Evolutionary conservation across 2,797 vertebrate species (phyloP).

Genomic region (Spinus pinus): DNA sequence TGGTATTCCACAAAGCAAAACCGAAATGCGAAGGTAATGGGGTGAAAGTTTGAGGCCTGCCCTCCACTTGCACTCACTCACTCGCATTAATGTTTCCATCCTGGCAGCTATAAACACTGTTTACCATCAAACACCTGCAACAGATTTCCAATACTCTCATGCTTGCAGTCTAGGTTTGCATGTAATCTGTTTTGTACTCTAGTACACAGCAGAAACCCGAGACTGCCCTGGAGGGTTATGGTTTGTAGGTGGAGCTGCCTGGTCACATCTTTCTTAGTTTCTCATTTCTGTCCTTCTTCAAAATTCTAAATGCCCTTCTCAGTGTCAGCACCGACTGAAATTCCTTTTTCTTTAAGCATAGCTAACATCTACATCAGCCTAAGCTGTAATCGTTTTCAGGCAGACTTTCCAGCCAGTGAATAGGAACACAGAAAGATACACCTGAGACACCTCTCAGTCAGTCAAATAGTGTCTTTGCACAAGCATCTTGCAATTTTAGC

Average conservation of each 20-base stretch:
- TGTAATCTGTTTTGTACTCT: slow-evolving; percentile 18
- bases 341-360: neutral
- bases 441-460: neutral
- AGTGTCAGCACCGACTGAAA: neutral
- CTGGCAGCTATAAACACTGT: slow-evolving; percentile 59
- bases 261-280: slow-evolving; percentile 4
- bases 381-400: neutral
- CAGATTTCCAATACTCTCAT: slow-evolving; percentile 40
- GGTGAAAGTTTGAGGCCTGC: slow-evolving; percentile 66
- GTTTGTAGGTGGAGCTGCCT: slow-evolving; percentile 19
- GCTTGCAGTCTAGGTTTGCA: neutral
- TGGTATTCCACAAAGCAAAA: slow-evolving; percentile 24
- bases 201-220: slow-evolving; percentile 3
- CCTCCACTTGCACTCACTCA: slow-evolving; percentile 57
- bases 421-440: neutral
- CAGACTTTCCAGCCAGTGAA: neutral
- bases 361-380: neutral
- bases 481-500: neutral
- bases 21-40: slow-evolving; percentile 32
- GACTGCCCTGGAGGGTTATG: slow-evolving; percentile 6
- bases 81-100: slow-evolving; percentile 47
- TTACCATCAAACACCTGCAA: slow-evolving; percentile 64
- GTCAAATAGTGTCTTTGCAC: neutral
- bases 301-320: neutral
- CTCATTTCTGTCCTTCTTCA: slow-evolving; percentile 1